Conservation (phyloP, 92 coral and sea anemone genomes). For the Zoanthus sansibaricus region DNA sequence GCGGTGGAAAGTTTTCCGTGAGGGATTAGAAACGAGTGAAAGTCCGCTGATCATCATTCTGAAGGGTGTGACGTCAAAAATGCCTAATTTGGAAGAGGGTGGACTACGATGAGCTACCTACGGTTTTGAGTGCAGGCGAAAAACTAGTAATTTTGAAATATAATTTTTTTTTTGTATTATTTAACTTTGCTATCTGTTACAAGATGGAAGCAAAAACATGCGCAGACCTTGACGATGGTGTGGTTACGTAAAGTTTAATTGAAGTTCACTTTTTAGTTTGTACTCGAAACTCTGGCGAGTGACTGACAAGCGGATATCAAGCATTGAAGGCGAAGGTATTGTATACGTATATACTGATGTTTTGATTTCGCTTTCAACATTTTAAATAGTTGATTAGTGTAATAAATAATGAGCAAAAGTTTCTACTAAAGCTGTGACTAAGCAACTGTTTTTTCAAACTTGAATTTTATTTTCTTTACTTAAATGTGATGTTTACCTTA, state of each 20-base stretch:
- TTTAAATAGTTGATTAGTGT: background rate
- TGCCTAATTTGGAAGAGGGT: conserved; percentile 37
- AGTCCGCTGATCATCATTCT: conserved; percentile 4
- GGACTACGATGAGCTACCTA: background rate
- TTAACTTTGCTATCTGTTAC: background rate
- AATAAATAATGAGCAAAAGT: background rate
- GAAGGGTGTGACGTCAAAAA: conserved; percentile 10
- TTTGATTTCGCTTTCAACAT: too few relatives aligned
- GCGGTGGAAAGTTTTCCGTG: conserved; percentile 7
- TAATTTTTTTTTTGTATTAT: background rate
- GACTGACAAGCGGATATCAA: background rate
- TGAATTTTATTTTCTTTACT: background rate
- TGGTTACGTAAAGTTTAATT: background rate
- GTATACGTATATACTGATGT: background rate
- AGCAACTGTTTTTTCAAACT: background rate
- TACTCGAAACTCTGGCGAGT: background rate
- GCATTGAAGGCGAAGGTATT: conserved; percentile 18
- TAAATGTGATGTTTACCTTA: conserved; percentile 27
- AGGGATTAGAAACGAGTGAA: conserved; percentile 16
- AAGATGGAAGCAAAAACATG: conserved; percentile 12
- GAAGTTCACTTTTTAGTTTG: background rate
- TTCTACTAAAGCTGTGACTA: background rate
- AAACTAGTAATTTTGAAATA: background rate
- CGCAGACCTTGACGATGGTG: conserved; percentile 1
- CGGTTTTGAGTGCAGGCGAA: background rate